These are phyloP conservation scores for Eretmochelys imbricata DNA, from an alignment of 2,113 vertebrate species.

Conservation along the genomic window DNA sequence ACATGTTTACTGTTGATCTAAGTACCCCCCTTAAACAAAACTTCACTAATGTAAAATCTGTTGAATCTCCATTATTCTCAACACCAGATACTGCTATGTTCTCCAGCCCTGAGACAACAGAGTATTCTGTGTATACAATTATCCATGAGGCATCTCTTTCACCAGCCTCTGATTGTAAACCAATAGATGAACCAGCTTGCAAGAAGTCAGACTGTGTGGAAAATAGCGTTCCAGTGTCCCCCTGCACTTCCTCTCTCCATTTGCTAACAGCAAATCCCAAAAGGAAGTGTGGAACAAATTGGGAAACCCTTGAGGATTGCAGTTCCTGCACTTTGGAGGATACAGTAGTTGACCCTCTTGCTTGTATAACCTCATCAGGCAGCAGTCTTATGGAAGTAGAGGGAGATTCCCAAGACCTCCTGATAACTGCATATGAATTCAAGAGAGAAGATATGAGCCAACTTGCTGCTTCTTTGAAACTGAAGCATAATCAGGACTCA, in stretches of 20 bases:
- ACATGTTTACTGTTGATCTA: background rate
- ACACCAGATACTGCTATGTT: constrained; percentile 45
- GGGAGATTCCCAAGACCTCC: constrained; percentile 79
- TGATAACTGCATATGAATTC: constrained; percentile 56
- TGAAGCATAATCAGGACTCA: constrained; percentile 25
- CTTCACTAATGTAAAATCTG: constrained; percentile 26
- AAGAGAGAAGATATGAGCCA: constrained; percentile 58
- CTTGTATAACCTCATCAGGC: constrained; percentile 74
- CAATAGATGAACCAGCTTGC: constrained; percentile 49
- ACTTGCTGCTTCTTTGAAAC: constrained; percentile 66
- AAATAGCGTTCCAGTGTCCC: constrained; percentile 32
- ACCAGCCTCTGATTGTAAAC: constrained; percentile 72
- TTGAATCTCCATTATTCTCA: constrained; percentile 47
- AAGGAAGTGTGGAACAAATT: constrained; percentile 34
- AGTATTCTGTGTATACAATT: constrained; percentile 78
- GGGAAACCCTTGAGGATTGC: constrained; percentile 6
- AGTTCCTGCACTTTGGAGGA: constrained; percentile 46
- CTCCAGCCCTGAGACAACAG: constrained; percentile 82
- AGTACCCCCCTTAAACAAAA: constrained; percentile 32
- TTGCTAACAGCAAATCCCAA: constrained; percentile 38
- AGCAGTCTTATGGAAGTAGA: constrained; percentile 86
- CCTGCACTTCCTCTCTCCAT: constrained; percentile 63
- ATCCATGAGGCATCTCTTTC: constrained; percentile 80
- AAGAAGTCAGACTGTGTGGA: constrained; percentile 29
- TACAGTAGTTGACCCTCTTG: constrained; percentile 15